phyloP scores from a whole-genome alignment of 53 echinoderm and acorn worm species.

The Henricia sp. region DNA sequence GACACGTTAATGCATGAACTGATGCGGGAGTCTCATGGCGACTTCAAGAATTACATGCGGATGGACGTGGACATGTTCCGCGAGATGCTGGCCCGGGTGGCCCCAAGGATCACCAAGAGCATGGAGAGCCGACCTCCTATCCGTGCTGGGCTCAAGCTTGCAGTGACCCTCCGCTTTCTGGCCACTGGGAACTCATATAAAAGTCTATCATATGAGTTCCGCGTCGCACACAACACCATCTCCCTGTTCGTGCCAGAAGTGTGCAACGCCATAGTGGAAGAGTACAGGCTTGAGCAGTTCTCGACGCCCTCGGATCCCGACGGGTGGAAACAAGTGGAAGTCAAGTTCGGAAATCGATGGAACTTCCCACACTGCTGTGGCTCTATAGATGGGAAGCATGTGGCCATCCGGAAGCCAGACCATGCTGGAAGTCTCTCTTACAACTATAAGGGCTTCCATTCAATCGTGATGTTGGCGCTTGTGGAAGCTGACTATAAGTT shows the following conservation, averaged over 20 bases:
- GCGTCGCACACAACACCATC: conserved; percentile 11
- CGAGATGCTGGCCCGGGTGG: neutral
- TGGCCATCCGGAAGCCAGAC: too few relatives aligned
- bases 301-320: too few relatives aligned
- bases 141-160: conserved; percentile 6
- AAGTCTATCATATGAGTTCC: conserved; percentile 9
- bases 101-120: neutral
- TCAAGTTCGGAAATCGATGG: too few relatives aligned
- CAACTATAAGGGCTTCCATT: too few relatives aligned
- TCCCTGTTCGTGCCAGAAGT: conserved; percentile 3
- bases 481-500: too few relatives aligned
- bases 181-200: conserved; percentile 1
- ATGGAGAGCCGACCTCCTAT: neutral
- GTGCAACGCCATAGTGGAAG: too few relatives aligned
- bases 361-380: too few relatives aligned
- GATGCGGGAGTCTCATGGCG: neutral
- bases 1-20: neutral
- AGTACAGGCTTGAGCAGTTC: too few relatives aligned
- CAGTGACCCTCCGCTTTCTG: neutral
- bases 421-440: too few relatives aligned
- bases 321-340: too few relatives aligned
- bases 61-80: neutral
- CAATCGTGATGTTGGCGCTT: too few relatives aligned
- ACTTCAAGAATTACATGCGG: conserved; percentile 14
- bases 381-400: too few relatives aligned